Evolutionary conservation across 2,113 vertebrate genomes (phyloP).

Genomic region (Orthonyx spaldingii): DNA sequence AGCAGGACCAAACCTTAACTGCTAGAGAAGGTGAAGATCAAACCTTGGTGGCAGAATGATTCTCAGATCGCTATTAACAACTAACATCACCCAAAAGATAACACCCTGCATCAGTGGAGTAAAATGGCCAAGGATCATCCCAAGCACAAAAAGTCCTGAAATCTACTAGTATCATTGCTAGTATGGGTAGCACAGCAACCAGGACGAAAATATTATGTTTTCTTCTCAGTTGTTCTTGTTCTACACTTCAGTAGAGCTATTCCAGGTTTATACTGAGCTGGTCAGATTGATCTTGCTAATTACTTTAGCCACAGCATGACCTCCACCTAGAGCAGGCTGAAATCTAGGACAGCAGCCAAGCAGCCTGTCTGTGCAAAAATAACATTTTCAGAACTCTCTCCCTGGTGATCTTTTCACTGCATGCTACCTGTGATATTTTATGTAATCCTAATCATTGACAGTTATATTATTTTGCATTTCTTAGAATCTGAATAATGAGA

Average conservation of each 20-base stretch:
- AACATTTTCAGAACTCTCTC: not conserved
- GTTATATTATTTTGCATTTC: not conserved
- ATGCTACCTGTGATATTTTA: not conserved
- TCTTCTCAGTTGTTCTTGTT: not conserved
- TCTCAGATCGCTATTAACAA: not conserved
- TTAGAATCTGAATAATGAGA: not conserved
- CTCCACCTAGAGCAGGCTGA: not conserved
- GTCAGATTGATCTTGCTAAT: constrained; percentile 25
- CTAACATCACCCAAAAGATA: not conserved
- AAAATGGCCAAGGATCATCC: not conserved
- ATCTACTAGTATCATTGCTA: not conserved
- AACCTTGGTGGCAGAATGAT: not conserved
- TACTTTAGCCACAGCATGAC: constrained; percentile 5
- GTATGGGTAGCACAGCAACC: not conserved
- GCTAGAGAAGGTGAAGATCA: not conserved
- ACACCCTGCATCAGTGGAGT: not conserved
- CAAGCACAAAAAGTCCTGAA: not conserved
- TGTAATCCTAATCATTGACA: not conserved
- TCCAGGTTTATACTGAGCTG: not conserved
- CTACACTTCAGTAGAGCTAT: not conserved
- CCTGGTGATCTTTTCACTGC: not conserved
- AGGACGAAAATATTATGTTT: not conserved
- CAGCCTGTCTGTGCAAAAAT: not conserved
- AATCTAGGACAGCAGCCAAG: not conserved
- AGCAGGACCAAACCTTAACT: not conserved